phyloP scores from a whole-genome alignment of 2,797 vertebrate genomes.

The Urophycis tenuis region DNA sequence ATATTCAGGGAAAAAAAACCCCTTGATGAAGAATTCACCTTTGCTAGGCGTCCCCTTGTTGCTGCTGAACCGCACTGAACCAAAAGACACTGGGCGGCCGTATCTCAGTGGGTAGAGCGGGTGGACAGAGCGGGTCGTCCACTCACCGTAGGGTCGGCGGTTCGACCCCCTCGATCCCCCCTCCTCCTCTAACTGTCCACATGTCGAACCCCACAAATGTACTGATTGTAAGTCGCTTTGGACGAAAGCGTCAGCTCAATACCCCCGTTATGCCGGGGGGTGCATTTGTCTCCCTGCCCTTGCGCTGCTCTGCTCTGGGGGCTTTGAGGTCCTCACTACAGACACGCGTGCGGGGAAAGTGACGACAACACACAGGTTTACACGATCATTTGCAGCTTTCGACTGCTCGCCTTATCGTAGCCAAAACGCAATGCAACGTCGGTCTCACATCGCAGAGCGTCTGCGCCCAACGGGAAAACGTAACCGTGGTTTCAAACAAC shows the following conservation, averaged over 20 bases:
- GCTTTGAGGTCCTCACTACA: background rate
- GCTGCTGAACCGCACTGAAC: constrained; percentile 40
- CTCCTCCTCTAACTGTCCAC: no score
- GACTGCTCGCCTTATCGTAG: background rate
- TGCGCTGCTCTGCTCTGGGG: constrained; percentile 24
- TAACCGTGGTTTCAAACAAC: background rate
- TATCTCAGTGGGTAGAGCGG: no score
- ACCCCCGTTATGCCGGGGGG: no score
- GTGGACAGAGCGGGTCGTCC: no score
- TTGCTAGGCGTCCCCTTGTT: constrained; percentile 27
- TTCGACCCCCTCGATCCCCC: no score
- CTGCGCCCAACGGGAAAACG: background rate
- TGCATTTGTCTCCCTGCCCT: constrained; percentile 3
- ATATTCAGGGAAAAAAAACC: background rate
- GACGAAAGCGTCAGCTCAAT: no score
- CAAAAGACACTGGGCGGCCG: no score
- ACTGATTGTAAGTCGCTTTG: no score
- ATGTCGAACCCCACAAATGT: no score
- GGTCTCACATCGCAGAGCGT: background rate
- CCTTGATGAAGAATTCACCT: constrained; percentile 22
- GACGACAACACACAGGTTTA: background rate
- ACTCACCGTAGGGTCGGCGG: no score
- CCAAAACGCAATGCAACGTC: background rate
- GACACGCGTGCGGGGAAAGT: background rate
- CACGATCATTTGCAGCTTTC: background rate